phyloP scores from a whole-genome alignment of 2,113 vertebrate genomes.

The Hyperoodon ampullatus region DNA sequence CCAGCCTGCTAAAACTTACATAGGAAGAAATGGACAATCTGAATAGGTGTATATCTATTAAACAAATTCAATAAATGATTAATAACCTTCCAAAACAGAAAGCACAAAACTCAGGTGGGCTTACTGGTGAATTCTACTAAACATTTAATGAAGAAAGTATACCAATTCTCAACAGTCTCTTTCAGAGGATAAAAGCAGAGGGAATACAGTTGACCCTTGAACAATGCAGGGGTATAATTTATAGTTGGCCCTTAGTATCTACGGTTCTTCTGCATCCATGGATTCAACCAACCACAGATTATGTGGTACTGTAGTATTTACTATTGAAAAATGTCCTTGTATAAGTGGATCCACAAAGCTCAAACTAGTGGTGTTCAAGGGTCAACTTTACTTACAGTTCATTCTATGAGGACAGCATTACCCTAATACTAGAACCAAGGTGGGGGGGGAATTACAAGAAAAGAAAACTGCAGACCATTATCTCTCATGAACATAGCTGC shows the following conservation, averaged over 20 bases:
- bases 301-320: background rate
- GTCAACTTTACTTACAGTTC: background rate
- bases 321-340: background rate
- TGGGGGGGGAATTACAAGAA: background rate
- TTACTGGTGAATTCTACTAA: background rate
- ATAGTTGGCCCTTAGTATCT: background rate
- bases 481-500: background rate
- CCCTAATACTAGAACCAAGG: background rate
- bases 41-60: background rate
- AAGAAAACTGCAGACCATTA: background rate
- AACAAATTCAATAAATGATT: background rate
- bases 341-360: background rate
- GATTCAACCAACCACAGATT: background rate
- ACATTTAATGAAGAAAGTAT: background rate
- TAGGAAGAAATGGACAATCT: background rate
- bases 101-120: background rate
- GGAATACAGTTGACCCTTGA: background rate
- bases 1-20: background rate
- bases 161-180: background rate
- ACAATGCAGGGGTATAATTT: background rate
- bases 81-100: background rate
- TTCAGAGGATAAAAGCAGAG: background rate
- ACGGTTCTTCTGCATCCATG: background rate
- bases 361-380: background rate
- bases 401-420: background rate